A percentile compares a stretch with the other conserved stretches of the same genome.
Conservation (phyloP, 2,113 vertebrate species). For the Nestor notabilis region DNA sequence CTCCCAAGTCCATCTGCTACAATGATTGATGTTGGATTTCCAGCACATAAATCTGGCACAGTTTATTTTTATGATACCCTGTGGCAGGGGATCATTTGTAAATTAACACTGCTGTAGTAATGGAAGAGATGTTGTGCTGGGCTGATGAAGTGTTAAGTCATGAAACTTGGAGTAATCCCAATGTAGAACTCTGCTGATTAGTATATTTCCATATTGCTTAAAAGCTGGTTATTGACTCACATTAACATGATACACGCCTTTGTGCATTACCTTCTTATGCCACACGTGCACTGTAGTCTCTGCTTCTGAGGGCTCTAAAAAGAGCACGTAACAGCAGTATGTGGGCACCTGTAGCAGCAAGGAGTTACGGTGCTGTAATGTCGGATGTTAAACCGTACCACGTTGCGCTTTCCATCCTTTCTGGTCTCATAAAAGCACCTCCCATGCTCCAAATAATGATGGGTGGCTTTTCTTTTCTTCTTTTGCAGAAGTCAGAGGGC, state of each 20-base stretch:
- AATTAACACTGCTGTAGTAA: not conserved
- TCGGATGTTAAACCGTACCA: rapidly evolving
- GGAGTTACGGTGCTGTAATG: rapidly evolving
- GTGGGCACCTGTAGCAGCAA: not conserved
- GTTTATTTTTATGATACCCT: not conserved
- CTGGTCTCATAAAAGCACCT: not conserved
- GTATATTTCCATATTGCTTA: not conserved
- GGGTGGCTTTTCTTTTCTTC: conserved; percentile 53
- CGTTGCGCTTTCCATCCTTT: rapidly evolving
- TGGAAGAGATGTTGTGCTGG: not conserved
- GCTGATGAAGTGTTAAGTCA: not conserved
- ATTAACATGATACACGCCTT: not conserved
- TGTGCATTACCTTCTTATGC: not conserved
- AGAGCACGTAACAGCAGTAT: rapidly evolving
- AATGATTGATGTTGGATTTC: not conserved
- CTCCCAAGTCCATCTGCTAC: not conserved
- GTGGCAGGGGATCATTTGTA: not conserved
- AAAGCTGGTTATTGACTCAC: not conserved
- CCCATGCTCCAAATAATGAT: not conserved
- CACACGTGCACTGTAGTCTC: not conserved
- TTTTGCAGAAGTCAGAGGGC: conserved; percentile 90
- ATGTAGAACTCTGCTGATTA: not conserved
- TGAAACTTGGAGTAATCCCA: not conserved
- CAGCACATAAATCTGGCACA: not conserved
- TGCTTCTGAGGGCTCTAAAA: not conserved